Evolutionary conservation across 1,140 invertebrate species (phyloP), one percentile per base, ranked within the genome.

Genomic region (Portunus trituberculatus): DNA sequence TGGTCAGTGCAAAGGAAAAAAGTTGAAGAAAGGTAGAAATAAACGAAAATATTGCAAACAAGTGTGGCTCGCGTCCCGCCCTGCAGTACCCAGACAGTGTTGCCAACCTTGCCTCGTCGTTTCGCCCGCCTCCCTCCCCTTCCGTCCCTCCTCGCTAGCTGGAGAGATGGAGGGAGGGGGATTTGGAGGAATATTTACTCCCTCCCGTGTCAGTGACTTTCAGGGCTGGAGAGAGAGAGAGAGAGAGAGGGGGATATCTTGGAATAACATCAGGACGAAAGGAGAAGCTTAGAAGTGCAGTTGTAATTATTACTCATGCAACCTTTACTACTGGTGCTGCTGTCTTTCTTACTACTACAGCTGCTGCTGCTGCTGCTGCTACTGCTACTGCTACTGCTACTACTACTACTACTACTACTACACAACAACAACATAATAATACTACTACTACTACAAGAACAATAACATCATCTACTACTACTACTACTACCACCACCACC

Each of bases 391-490:
- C 52, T 59, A 59, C 67, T 76, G 6, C 20, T n/a, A n/a, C 67
- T n/a, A n/a, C 67, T n/a, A 25, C 67, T 16, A n/a, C 6, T n/a
- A 76, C 67, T 76, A 76, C n/a, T n/a, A 76, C 67, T n/a, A 76
- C 67, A n/a, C n/a, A n/a, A n/a, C n/a, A n/a, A n/a, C n/a, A n/a
- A n/a, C n/a, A n/a, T n/a, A n/a, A n/a, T n/a, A n/a, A n/a, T 76
- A 76, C 67, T 76, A n/a, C 20, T 76, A 7, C 67, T 76, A 76
- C n/a, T n/a, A n/a, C 67, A n/a, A 76, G 10, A 3, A n/a, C 67
- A n/a, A 76, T 25, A n/a, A 76, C 67, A n/a, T n/a, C 67, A n/a
- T n/a, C 67, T 76, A 76, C 67, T 76, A 76, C 67, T 76, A 76
- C 67, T 76, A 76, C 67, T 76, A 76, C 67, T 76, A n/a, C 67